A percentile compares a stretch with the other conserved stretches of the same genome.
Evolutionary conservation across 2,888 invertebrate species (phyloP).

Genomic region (Epinotia brunnichana): DNA sequence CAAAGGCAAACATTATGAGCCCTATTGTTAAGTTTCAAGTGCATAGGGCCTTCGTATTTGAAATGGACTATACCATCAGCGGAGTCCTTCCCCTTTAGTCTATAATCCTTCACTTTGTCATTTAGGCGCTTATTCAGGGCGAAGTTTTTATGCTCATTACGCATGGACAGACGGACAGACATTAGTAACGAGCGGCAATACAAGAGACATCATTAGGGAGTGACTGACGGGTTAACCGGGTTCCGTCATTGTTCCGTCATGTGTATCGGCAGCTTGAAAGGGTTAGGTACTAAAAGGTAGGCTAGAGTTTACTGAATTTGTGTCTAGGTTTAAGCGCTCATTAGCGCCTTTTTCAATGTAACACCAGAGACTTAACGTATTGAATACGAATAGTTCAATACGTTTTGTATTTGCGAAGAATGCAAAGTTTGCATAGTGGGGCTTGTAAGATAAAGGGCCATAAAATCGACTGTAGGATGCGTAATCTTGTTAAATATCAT

Average conservation of each 20-base stretch:
- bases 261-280: constrained; percentile 10
- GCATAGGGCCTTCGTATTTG: too few species aligned
- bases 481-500: neutral
- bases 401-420: too few species aligned
- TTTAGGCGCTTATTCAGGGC: constrained; percentile 35
- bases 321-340: constrained; percentile 14
- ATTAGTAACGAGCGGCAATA: constrained; percentile 17
- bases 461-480: neutral
- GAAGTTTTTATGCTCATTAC: constrained; percentile 36
- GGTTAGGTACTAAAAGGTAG: constrained; percentile 3
- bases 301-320: constrained; percentile 16
- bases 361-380: neutral
- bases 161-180: constrained; percentile 29
- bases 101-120: constrained; percentile 33
- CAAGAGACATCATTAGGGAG: constrained; percentile 37
- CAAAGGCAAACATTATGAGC: too few species aligned
- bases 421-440: neutral
- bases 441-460: neutral
- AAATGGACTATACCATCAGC: too few species aligned
- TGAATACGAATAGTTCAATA: neutral
- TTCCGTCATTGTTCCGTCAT: constrained; percentile 22
- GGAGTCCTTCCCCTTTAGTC: neutral
- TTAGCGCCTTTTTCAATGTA: neutral
- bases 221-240: constrained; percentile 9
- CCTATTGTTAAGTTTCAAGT: too few species aligned